These are phyloP conservation scores for Platichthys flesus DNA, from an alignment of 2,113 vertebrate genomes.

Conservation along the genomic window DNA sequence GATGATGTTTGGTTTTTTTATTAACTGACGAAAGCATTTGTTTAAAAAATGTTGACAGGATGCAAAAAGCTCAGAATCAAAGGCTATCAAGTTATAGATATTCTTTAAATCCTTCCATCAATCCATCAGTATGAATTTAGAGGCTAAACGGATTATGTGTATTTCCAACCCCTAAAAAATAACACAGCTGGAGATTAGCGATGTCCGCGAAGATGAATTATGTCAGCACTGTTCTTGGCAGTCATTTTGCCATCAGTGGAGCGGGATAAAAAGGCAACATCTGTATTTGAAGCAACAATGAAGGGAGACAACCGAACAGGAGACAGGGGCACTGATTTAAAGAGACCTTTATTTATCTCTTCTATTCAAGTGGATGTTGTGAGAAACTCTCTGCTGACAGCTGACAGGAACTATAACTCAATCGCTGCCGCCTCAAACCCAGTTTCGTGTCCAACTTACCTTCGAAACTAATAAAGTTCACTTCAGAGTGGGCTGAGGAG, in stretches of 20 bases:
- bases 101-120: too few species aligned
- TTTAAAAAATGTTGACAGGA: too few species aligned
- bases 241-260: not conserved
- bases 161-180: not conserved
- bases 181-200: not conserved
- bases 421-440: not conserved
- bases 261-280: not conserved
- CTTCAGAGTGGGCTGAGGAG: constrained; percentile 24
- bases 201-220: not conserved
- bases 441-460: not conserved
- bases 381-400: not conserved
- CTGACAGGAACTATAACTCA: not conserved
- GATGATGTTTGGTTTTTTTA: too few species aligned
- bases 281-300: not conserved
- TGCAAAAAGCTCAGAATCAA: too few species aligned
- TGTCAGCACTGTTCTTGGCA: not conserved
- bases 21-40: too few species aligned
- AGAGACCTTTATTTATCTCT: not conserved
- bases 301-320: too few species aligned
- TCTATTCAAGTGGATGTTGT: not conserved
- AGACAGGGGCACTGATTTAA: not conserved
- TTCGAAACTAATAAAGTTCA: constrained; percentile 14
- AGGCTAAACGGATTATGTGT: too few species aligned
- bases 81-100: too few species aligned
- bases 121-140: too few species aligned